phyloP scores from a whole-genome alignment of 2,888 invertebrate genomes.

The Apamea sordens region DNA sequence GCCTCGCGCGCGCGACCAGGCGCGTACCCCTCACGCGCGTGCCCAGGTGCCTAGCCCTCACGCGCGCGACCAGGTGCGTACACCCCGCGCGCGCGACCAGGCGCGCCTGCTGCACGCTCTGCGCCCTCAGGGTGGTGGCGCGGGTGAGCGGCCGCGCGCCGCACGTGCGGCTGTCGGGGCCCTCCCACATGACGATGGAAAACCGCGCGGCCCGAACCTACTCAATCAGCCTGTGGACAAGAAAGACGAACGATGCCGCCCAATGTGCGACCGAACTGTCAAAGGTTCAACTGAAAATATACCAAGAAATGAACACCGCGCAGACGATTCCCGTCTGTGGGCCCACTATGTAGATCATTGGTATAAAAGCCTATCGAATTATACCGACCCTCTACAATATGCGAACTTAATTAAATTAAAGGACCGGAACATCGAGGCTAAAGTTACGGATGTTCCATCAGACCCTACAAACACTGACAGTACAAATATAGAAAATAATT shows the following conservation, averaged over 20 bases:
- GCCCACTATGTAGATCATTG: constrained; percentile 63
- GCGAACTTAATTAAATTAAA: constrained; percentile 18
- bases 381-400: constrained; percentile 31
- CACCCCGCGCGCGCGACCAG: constrained; percentile 3
- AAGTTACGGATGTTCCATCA: not conserved
- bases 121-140: constrained; percentile 52
- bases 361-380: constrained; percentile 60
- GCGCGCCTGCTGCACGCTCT: constrained; percentile 18
- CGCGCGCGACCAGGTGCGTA: not conserved
- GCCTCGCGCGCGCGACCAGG: constrained; percentile 74
- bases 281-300: constrained; percentile 1
- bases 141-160: not conserved
- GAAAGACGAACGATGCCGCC: constrained; percentile 5
- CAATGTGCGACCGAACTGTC: constrained; percentile 1
- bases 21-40: constrained; percentile 77
- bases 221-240: not conserved
- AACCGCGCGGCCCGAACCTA: constrained; percentile 71
- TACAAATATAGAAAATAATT: constrained; percentile 26
- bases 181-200: constrained; percentile 37
- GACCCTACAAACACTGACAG: not conserved
- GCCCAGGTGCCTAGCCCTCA: constrained; percentile 85
- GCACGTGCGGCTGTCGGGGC: not conserved
- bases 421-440: not conserved
- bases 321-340: constrained; percentile 48
- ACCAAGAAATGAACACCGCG: constrained; percentile 12